Percentiles rank a stretch among this genome's conserved stretches.
Evolutionary conservation across 2,113 vertebrate species (phyloP).

Genomic region (rabbit (Oryctolagus cuniculus)): mOryCun1.1 NC_091435.1:25130001-25130500

Average conservation of each 20-base stretch:
- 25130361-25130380: background rate
- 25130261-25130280: background rate
- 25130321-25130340: background rate
- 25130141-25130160: conserved; percentile 4
- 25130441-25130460: background rate
- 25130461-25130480: background rate
- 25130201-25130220: background rate
- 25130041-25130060: background rate
- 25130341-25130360: background rate
- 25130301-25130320: background rate
- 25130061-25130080: background rate
- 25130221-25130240: background rate
- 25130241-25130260: background rate
- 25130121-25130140: background rate
- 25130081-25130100: background rate
- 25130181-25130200: background rate
- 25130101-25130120: background rate
- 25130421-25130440: background rate
- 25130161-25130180: background rate
- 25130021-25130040: background rate
- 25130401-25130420: background rate
- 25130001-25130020: background rate
- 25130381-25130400: background rate
- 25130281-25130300: background rate
- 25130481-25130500: background rate